A percentile compares a stretch with the other conserved stretches of the same genome.
Evolutionary conservation across 1,140 invertebrate genomes (phyloP).

Genomic region (Drosophila baimaii): DNA sequence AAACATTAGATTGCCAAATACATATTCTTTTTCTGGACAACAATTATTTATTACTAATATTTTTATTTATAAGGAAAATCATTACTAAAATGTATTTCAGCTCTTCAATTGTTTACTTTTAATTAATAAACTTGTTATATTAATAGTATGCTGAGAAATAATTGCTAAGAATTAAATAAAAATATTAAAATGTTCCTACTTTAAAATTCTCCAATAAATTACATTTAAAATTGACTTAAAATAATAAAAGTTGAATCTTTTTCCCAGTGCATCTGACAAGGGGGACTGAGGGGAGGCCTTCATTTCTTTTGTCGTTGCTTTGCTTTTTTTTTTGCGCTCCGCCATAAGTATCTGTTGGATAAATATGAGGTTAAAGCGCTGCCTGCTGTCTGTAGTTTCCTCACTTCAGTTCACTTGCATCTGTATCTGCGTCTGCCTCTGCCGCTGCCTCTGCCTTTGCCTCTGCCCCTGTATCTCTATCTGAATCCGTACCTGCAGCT

Average conservation of each 20-base stretch:
- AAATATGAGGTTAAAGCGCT: conserved; percentile 84
- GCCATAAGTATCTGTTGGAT: conserved; percentile 83
- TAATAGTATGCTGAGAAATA: neutral
- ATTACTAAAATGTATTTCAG: neutral
- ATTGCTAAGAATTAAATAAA: neutral
- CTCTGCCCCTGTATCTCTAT: conserved; percentile 32
- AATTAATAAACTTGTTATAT: too few relatives aligned
- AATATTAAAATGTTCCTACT: too few relatives aligned
- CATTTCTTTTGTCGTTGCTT: conserved; percentile 64
- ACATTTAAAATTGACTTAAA: neutral
- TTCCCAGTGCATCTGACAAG: conserved; percentile 4
- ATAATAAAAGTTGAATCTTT: neutral
- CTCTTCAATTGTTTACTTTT: too few relatives aligned
- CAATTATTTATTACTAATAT: neutral
- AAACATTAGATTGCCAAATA: too few relatives aligned
- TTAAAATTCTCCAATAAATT: neutral
- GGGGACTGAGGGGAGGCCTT: conserved; percentile 39
- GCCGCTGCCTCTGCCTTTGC: conserved; percentile 24
- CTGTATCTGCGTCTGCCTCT: conserved; percentile 49
- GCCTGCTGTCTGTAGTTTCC: conserved; percentile 66
- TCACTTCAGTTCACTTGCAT: conserved; percentile 57
- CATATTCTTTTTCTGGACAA: too few relatives aligned
- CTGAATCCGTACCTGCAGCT: conserved; percentile 40
- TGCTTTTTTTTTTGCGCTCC: conserved; percentile 59
- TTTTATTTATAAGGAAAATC: neutral